Evolutionary conservation across 92 coral and sea anemone species (phyloP), one percentile per base, ranked within the genome.

Genomic region (Pocillopora meandrina): DNA sequence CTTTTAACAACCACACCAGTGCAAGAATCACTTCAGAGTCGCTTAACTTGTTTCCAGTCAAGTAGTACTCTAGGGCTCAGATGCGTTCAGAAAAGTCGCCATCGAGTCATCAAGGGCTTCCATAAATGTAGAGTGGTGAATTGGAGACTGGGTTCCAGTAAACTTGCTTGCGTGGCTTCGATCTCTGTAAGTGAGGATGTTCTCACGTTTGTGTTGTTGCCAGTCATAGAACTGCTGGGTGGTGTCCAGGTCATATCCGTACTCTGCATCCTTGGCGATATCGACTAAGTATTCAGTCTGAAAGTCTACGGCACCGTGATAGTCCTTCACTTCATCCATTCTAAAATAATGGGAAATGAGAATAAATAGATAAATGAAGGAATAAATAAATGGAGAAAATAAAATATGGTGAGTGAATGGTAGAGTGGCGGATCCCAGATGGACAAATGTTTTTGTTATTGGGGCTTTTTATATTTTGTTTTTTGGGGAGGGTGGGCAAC

Each of bases 61-160:
- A 26, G 52, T 42, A 42, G 5, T 42, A 42, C 8, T 42, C 8
- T 7, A 42, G 52, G 52, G 52, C 8, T 42, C 8, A 7, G 52
- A 26, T 42, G 52, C 5, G 56, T 13, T 35, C 2, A 74, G 59
- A 65, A 79, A 66, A 10, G n/a, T 8, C 75, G 52, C 9, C 86
- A 89, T 19, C 4, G 93, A 90, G 65, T 90, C 93, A 76, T 90
- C 93, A 16, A 90, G 23, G 14, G 90, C 90, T 36, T 90, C 42
- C 90, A 90, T 90, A 70, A 90, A 90, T 49, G 85, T 35, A 62
- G 75, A 65, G 76, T 75, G 90, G 56, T 69, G 88, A 19, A 71
- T 16, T 10, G 90, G 87, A 13, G 93, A 71, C 69, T 42, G 67
- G 19, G 60, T 70, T 42, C 90, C 90, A 18, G 90, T 75, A 61